These are phyloP conservation scores for Hypanus sabinus DNA, from an alignment of 2,113 vertebrate genomes.

Conservation along the genomic window DNA sequence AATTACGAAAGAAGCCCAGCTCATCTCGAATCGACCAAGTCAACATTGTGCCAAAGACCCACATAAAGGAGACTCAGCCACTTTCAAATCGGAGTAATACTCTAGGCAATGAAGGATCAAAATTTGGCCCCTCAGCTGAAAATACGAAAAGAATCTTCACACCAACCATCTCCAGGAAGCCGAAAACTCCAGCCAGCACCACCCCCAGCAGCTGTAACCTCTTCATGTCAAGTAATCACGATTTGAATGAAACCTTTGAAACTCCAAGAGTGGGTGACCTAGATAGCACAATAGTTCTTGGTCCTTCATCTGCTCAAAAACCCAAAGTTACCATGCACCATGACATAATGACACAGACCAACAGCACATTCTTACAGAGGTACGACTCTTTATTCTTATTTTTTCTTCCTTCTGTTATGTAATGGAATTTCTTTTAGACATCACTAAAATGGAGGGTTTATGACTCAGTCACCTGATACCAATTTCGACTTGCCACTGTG, in stretches of 20 bases:
- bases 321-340: neutral
- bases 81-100: conserved; percentile 19
- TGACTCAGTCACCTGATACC: neutral
- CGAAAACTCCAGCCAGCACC: too few species aligned
- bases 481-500: neutral
- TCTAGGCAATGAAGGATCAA: neutral
- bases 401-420: neutral
- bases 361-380: neutral
- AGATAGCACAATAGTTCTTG: neutral
- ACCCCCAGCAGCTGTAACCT: neutral
- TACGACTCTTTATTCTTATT: neutral
- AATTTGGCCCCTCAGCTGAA: neutral
- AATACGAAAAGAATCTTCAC: neutral
- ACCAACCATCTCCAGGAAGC: neutral
- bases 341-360: neutral
- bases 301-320: neutral
- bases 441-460: neutral
- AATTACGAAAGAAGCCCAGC: neutral
- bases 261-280: neutral
- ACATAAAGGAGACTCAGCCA: neutral
- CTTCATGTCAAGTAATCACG: neutral
- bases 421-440: neutral
- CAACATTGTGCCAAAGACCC: neutral
- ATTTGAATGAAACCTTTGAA: conserved; percentile 25
- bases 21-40: neutral